Evolutionary conservation across 2,113 vertebrate species (phyloP), one percentile per base, ranked within the genome.

Genomic region (Ailurus styani): DNA sequence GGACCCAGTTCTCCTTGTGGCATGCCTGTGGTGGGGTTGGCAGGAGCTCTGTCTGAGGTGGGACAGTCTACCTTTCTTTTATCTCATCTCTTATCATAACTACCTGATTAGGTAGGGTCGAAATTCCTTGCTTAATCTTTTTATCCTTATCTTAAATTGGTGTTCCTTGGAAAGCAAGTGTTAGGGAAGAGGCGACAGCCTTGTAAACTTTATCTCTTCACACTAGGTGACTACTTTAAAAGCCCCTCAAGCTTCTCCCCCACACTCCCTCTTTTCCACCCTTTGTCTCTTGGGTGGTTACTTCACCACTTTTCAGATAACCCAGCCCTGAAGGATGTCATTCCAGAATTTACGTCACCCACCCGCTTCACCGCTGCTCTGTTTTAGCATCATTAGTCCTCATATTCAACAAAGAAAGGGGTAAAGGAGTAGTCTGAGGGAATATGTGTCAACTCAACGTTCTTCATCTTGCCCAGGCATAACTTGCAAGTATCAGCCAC

Each of bases 251-350:
- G 34, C 7, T 50, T 86, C 8, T 37, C 31, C 7, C 31, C 60
- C 10, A 50, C 37, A 70, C 42, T 73, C 3, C 0, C 17, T 15
- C 4, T 66, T 14, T n/a, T 29, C 12, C 10, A 17, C 11, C n/a
- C n/a, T n/a, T n/a, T 47, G 0, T 25, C 7, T 18, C 11, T 13
- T 42, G 7, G 3, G 12, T 2, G 0, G 3, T 42, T 55, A 15
- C 21, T 20, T 70, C 29, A 40, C n/a, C 21, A 8, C 29, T 60
- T 40, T 79, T 31, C 10, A 62, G 34, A 55, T 8, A 54, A 14
- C 17, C 5, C 17, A 34, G n/a, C 7, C 14, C 5, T 5, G 45
- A 25, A 50, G 2, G 8, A 11, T 40, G 5, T 34, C 37, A 66
- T 47, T 86, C 55, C 34, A 64, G 57, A 75, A 34, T 45, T 60